Evolutionary conservation across 2,797 vertebrate genomes (phyloP).

Genomic region (Acipenser transmontanus): DNA sequence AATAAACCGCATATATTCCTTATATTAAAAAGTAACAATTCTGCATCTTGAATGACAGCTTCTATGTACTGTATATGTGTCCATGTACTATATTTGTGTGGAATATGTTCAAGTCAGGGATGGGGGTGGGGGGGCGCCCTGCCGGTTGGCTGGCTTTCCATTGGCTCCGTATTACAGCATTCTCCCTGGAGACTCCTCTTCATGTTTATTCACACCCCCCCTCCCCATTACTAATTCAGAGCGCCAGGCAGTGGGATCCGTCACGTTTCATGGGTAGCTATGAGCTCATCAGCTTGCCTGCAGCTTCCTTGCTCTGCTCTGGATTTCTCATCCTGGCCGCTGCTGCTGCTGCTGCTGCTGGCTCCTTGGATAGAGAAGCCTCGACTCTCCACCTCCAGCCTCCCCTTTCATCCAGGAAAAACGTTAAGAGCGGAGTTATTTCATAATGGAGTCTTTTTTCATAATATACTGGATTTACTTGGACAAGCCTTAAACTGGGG

Average conservation of each 20-base stretch:
- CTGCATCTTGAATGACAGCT: not conserved
- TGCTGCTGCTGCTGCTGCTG: constrained; percentile 28
- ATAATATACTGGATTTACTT: not conserved
- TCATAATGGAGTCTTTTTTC: not conserved
- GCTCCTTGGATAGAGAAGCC: constrained; percentile 10
- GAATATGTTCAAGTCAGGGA: constrained; percentile 6
- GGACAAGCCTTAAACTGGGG: not conserved
- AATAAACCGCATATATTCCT: not conserved
- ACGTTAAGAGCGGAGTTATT: not conserved
- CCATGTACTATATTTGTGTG: not conserved
- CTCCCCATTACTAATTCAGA: constrained; percentile 64
- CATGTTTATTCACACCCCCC: constrained; percentile 56
- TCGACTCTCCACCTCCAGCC: not conserved
- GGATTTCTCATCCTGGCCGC: constrained; percentile 40
- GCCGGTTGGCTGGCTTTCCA: constrained; percentile 45
- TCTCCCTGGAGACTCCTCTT: constrained; percentile 66
- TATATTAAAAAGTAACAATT: not conserved
- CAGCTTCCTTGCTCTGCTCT: constrained; percentile 44
- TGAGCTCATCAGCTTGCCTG: constrained; percentile 68
- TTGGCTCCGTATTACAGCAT: constrained; percentile 91
- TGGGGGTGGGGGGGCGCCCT: constrained; percentile 53
- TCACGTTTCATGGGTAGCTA: constrained; percentile 53
- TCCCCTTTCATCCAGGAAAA: not conserved
- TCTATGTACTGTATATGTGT: not conserved
- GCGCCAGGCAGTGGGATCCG: constrained; percentile 48